These are phyloP conservation scores for Lithobius niger DNA, from an alignment of 1,140 invertebrate genomes.

Conservation along the genomic window DNA sequence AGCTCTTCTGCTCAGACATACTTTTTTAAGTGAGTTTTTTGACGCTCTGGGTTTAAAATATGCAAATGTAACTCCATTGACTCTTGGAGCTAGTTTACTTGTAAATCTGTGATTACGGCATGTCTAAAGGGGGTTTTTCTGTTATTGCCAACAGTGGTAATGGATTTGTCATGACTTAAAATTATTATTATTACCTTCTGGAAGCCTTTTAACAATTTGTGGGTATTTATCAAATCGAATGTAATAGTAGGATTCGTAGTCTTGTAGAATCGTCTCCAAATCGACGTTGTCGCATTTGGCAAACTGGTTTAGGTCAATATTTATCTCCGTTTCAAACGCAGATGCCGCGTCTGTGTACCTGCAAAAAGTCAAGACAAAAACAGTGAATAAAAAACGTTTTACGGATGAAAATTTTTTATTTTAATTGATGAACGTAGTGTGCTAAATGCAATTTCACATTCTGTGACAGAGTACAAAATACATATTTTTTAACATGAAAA, in stretches of 20 bases:
- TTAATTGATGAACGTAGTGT: constrained; percentile 9
- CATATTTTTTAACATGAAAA: no score
- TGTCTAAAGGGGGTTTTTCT: no score
- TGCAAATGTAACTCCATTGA: no score
- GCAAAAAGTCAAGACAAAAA: constrained; percentile 7
- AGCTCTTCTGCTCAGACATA: no score
- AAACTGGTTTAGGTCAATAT: constrained; percentile 47
- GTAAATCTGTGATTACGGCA: no score
- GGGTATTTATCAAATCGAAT: constrained; percentile 75
- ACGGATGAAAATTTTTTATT: constrained; percentile 14
- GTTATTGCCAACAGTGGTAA: no score
- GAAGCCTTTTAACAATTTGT: constrained; percentile 47
- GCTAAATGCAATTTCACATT: no score
- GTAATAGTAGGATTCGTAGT: constrained; percentile 75
- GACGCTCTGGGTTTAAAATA: no score
- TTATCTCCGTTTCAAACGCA: constrained; percentile 49
- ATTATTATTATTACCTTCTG: constrained; percentile 7
- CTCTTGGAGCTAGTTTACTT: no score
- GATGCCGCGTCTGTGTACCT: constrained; percentile 46
- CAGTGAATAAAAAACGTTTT: constrained; percentile 1
- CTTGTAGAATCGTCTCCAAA: constrained; percentile 68
- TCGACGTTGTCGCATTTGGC: constrained; percentile 83
- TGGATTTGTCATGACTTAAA: no score
- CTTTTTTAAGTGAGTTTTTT: no score
- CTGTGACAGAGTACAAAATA: no score